Conservation (phyloP, 2,888 invertebrate genomes). For the Drosophila pseudotakahashii region DNA sequence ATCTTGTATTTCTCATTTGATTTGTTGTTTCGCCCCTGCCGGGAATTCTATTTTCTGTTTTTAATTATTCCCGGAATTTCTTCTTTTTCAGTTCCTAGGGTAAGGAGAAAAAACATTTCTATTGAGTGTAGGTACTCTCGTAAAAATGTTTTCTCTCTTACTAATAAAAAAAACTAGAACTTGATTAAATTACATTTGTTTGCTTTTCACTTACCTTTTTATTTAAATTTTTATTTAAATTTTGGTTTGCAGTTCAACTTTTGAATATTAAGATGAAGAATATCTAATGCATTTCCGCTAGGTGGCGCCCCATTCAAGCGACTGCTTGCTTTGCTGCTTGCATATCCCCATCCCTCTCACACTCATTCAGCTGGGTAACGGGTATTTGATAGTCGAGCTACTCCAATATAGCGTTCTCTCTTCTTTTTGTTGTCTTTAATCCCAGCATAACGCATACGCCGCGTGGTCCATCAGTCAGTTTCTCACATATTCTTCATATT, state of each 20-base stretch:
- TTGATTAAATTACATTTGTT: neutral
- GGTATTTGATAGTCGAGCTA: no score
- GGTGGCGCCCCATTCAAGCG: no score
- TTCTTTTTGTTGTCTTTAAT: neutral
- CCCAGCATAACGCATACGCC: conserved; percentile 39
- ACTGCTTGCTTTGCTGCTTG: no score
- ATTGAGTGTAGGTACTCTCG: neutral
- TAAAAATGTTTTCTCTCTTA: neutral
- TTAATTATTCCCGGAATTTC: conserved; percentile 1
- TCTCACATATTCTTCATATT: neutral
- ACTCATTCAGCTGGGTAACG: no score
- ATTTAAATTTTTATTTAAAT: neutral
- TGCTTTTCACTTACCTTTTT: no score
- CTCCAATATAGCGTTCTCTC: no score
- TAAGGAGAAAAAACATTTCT: no score
- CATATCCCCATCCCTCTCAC: no score
- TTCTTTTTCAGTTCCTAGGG: neutral
- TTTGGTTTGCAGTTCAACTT: neutral
- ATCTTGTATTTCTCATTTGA: neutral
- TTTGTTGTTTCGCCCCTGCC: neutral
- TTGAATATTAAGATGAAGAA: neutral
- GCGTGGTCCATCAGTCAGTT: conserved; percentile 25
- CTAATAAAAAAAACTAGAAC: neutral
- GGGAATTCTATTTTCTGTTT: neutral
- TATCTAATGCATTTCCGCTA: no score